A percentile compares a stretch with the other conserved stretches of the same genome.
Evolutionary conservation across 2,113 vertebrate genomes (phyloP).

Genomic region (Otis tarda): DNA sequence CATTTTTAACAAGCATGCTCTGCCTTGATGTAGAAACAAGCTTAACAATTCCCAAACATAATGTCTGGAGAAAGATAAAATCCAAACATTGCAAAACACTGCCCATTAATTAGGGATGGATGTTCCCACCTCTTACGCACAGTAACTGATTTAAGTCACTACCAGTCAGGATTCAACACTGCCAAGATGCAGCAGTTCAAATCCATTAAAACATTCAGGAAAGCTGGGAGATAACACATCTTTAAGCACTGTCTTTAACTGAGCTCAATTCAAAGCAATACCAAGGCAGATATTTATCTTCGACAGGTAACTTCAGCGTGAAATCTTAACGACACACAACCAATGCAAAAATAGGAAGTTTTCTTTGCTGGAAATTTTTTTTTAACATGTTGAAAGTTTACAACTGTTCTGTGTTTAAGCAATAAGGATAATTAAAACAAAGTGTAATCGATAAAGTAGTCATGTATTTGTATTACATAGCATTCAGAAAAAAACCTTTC

Average conservation of each 20-base stretch:
- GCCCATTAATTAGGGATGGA: background rate
- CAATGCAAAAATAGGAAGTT: background rate
- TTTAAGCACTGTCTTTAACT: background rate
- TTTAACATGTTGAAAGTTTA: background rate
- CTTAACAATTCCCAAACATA: background rate
- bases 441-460: background rate
- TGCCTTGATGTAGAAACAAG: background rate
- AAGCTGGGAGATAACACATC: rapidly evolving
- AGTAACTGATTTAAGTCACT: background rate
- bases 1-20: constrained; percentile 24
- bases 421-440: background rate
- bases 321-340: background rate
- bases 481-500: background rate
- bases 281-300: background rate
- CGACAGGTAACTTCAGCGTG: background rate
- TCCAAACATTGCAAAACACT: background rate
- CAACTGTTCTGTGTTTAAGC: background rate
- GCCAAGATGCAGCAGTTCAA: background rate
- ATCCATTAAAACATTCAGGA: background rate
- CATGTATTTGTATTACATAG: background rate
- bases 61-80: background rate
- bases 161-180: background rate
- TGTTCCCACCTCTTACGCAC: background rate
- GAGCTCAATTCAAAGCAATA: background rate
- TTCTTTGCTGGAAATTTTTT: background rate